These are phyloP conservation scores for Marisa cornuarietis DNA, from an alignment of 1,140 invertebrate species.

Conservation along the genomic window DNA sequence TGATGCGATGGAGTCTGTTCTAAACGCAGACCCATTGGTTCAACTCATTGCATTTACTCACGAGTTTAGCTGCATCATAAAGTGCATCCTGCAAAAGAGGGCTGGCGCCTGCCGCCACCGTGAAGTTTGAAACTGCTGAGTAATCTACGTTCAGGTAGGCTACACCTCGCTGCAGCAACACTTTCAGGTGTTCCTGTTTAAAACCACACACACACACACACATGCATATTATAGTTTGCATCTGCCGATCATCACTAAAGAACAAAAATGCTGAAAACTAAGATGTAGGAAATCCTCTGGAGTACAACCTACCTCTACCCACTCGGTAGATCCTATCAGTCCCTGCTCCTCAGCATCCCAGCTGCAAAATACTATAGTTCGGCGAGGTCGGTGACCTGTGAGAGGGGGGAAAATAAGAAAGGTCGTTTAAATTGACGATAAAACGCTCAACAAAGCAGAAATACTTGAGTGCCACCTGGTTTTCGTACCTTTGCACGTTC, in stretches of 20 bases:
- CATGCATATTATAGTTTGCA: too few species aligned
- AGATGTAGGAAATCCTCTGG: too few species aligned
- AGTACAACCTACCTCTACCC: slow-evolving; percentile 48
- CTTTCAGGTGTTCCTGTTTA: slow-evolving; percentile 55
- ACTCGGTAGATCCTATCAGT: slow-evolving; percentile 50
- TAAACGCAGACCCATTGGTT: too few species aligned
- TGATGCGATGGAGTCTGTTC: too few species aligned
- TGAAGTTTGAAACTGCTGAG: slow-evolving; percentile 46
- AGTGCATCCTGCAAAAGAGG: slow-evolving; percentile 57
- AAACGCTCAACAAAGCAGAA: too few species aligned
- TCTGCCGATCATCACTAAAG: too few species aligned
- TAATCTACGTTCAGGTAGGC: slow-evolving; percentile 63
- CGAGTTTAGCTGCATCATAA: slow-evolving; percentile 51
- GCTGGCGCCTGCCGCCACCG: slow-evolving; percentile 42
- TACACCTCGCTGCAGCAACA: slow-evolving; percentile 53
- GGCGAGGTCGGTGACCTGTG: slow-evolving; percentile 44
- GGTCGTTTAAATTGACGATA: too few species aligned
- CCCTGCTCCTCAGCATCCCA: slow-evolving; percentile 55
- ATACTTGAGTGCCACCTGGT: too few species aligned
- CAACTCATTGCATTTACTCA: slow-evolving; percentile 18
- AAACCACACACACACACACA: not conserved
- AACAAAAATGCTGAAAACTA: too few species aligned
- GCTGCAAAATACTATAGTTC: slow-evolving; percentile 50
- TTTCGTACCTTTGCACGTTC: too few species aligned
- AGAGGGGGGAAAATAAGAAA: too few species aligned